Base-by-base conservation (phyloP, 2,888 invertebrate genomes). In the Hemistola chrysoprasaria region DNA sequence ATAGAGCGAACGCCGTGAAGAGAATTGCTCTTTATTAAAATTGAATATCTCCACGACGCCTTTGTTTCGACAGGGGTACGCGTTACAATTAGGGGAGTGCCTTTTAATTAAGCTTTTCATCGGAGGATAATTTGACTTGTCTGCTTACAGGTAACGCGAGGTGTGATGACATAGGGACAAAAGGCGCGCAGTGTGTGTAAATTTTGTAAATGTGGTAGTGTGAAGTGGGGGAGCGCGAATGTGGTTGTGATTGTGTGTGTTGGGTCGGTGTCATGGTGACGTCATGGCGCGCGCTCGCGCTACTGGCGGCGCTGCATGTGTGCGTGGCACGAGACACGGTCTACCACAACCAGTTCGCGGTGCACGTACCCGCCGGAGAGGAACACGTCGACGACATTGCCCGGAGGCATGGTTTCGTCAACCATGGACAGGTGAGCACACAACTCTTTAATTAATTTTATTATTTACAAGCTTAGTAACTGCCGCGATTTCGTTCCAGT, bases 281-380 rank as follows among this genome's bases (percentile, higher is more conserved):
- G 72, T 65, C 77, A 81, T 85, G 85, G 84, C 82, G 80, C 66
- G 74, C 73, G 78, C 67, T 72, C 70, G 81, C 73, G 69, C 65
- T 68, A 65, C 68, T 70, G 62, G 74, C 65, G 48, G 62, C 69
- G 59, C 67, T 71, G 47, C 53, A 61, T 37, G 50, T 56, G 52
- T 63, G 71, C 50, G 58, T 47, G 21, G 55, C 71, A 11, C 78
- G 75, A 42, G 75, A 78, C 56, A 49, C 70, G 25, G 90, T 94
- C 65, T 96, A 93, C 81, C 92, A 92, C 82, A 95, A 95, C 80
- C 92, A 95, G 75, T 95, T 95, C 72, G 97, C 97, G 31, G 94
- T 97, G 30, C 93, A 95, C 75, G 75, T 95, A 71, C 94, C 95
- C 10, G 93, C 91, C 26, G 93, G 94, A 8, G 78, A 89, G 34